A percentile compares a stretch with the other conserved stretches of the same genome.
phyloP scores from a whole-genome alignment of 1,140 invertebrate genomes.

The Macrosteles quadrilineatus region DNA sequence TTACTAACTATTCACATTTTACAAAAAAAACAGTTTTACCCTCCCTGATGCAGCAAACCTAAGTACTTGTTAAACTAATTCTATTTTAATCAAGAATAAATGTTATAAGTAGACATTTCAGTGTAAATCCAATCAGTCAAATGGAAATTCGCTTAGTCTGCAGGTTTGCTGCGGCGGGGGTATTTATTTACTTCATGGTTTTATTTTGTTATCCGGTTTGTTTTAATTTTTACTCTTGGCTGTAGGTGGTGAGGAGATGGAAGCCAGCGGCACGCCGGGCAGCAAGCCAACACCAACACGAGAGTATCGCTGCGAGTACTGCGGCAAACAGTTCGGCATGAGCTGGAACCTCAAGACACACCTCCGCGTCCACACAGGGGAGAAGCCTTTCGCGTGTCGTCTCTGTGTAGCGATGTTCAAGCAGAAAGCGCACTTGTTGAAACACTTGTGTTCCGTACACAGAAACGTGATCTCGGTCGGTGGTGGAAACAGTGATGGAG shows the following conservation, averaged over 20 bases:
- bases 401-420: conserved; percentile 88
- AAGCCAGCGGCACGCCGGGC: conserved; percentile 16
- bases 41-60: too few relatives aligned
- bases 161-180: too few relatives aligned
- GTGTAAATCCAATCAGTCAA: too few relatives aligned
- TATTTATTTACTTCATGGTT: too few relatives aligned
- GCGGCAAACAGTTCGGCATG: conserved; percentile 87
- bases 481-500: conserved; percentile 57
- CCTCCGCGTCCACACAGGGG: conserved; percentile 80
- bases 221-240: too few relatives aligned
- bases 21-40: too few relatives aligned
- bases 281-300: conserved; percentile 54
- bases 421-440: conserved; percentile 81
- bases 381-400: conserved; percentile 84
- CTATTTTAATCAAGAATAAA: too few relatives aligned
- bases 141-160: too few relatives aligned
- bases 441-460: conserved; percentile 84
- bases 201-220: too few relatives aligned
- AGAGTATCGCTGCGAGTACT: conserved; percentile 83
- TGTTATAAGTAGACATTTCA: too few relatives aligned
- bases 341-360: conserved; percentile 88
- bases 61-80: too few relatives aligned
- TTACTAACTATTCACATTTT: too few relatives aligned
- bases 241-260: conserved; percentile 13
- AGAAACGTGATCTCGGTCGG: conserved; percentile 77